These are phyloP conservation scores for Drosophila biarmipes DNA, from an alignment of 1,140 invertebrate genomes.

Conservation along the genomic window DNA sequence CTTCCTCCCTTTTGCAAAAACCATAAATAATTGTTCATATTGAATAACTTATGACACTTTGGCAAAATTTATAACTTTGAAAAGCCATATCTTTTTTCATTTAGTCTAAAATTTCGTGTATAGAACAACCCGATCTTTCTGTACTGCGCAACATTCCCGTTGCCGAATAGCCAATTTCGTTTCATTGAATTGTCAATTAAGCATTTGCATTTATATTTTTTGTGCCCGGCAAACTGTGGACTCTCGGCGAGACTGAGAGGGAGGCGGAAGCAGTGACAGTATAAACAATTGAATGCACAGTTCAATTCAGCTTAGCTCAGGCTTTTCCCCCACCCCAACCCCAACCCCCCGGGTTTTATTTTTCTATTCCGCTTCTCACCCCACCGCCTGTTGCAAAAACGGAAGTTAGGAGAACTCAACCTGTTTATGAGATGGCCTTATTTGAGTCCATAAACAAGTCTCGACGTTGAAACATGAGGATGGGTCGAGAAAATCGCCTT, in stretches of 20 bases:
- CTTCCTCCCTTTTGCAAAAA: too few species aligned
- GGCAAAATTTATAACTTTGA: not conserved
- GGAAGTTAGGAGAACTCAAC: slow-evolving; percentile 61
- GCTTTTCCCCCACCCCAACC: not conserved
- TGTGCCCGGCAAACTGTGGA: slow-evolving; percentile 54
- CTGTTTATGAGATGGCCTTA: slow-evolving; percentile 29
- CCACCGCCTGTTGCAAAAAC: slow-evolving; percentile 48
- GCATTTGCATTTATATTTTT: slow-evolving; percentile 42
- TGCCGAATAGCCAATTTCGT: slow-evolving; percentile 72
- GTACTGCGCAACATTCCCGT: slow-evolving; percentile 61
- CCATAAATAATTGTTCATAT: not conserved
- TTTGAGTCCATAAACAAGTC: slow-evolving; percentile 58
- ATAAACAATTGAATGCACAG: slow-evolving; percentile 51
- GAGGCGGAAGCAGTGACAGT: slow-evolving; percentile 14
- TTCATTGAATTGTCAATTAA: slow-evolving; percentile 73
- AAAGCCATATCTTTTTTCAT: not conserved
- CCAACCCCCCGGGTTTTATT: not conserved
- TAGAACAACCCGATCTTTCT: slow-evolving; percentile 24
- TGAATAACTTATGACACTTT: too few species aligned
- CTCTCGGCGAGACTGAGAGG: slow-evolving; percentile 21
- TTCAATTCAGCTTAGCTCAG: slow-evolving; percentile 24
- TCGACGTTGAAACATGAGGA: slow-evolving; percentile 64
- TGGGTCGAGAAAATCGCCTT: slow-evolving; percentile 13
- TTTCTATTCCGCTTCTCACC: not conserved
- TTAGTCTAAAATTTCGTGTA: slow-evolving; percentile 2